Conservation (phyloP, 2,113 vertebrate species). For the Orycteropus afer region DNA sequence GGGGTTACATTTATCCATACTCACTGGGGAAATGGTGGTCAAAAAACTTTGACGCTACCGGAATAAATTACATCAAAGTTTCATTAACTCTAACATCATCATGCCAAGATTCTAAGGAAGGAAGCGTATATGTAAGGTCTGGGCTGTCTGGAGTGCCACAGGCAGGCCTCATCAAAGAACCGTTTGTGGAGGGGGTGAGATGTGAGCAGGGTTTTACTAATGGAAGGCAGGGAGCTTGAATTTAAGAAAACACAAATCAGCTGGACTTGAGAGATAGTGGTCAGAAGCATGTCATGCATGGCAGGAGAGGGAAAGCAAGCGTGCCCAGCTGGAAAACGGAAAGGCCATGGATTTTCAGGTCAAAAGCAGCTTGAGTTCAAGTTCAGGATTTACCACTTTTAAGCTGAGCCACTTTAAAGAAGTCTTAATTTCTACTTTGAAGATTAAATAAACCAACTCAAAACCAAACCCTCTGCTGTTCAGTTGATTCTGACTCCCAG, state of each 20-base stretch:
- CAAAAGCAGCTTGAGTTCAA: background rate
- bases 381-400: background rate
- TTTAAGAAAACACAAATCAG: background rate
- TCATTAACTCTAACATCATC: background rate
- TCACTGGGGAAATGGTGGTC: background rate
- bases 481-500: too few relatives aligned
- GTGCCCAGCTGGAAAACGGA: too few relatives aligned
- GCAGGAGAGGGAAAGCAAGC: background rate
- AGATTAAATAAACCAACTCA: background rate
- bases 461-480: too few relatives aligned
- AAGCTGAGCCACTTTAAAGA: background rate
- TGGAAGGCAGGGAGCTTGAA: background rate
- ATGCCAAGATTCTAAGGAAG: background rate
- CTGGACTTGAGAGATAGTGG: background rate
- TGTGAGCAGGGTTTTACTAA: background rate
- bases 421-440: background rate
- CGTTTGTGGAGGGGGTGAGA: background rate
- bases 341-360: background rate
- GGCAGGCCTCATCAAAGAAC: background rate
- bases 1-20: background rate
- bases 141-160: background rate
- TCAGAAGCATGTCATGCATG: rapidly evolving
- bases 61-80: background rate
- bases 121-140: background rate
- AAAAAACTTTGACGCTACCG: background rate